These are phyloP conservation scores for Orgyia antiqua DNA, from an alignment of 2,888 invertebrate genomes.

Conservation along the genomic window DNA sequence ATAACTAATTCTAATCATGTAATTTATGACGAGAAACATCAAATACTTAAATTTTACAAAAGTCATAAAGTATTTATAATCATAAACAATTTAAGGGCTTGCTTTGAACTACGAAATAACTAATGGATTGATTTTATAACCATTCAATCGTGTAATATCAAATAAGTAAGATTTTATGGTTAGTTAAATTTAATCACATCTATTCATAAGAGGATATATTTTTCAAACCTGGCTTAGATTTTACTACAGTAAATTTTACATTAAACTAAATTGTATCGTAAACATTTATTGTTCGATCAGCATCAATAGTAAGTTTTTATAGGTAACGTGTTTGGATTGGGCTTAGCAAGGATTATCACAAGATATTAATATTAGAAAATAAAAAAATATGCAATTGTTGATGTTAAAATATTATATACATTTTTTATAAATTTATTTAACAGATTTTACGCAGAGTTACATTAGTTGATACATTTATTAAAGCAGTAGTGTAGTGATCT, in stretches of 20 bases:
- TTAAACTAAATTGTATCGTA: no score
- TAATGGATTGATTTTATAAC: constrained; percentile 32
- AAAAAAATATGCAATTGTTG: constrained; percentile 32
- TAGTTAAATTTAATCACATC: constrained; percentile 46
- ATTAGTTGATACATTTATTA: no score
- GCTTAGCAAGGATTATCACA: constrained; percentile 47
- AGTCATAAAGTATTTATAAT: no score
- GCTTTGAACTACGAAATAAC: no score
- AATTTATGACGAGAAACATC: constrained; percentile 22
- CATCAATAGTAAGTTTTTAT: constrained; percentile 31
- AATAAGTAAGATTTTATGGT: constrained; percentile 37
- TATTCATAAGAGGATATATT: constrained; percentile 32
- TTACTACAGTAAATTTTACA: no score
- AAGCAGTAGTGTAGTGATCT: no score
- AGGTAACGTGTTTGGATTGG: constrained; percentile 41
- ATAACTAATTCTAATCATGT: background rate
- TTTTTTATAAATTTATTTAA: no score
- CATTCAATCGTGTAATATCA: constrained; percentile 27
- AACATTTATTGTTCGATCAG: constrained; percentile 46
- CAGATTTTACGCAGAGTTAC: no score
- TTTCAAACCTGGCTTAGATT: constrained; percentile 40
- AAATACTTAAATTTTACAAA: no score
- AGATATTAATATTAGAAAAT: no score
- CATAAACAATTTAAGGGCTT: no score
- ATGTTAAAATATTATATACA: no score